Evolutionary conservation across 1,140 invertebrate genomes (phyloP).

Genomic region (Ostrea edulis): DNA sequence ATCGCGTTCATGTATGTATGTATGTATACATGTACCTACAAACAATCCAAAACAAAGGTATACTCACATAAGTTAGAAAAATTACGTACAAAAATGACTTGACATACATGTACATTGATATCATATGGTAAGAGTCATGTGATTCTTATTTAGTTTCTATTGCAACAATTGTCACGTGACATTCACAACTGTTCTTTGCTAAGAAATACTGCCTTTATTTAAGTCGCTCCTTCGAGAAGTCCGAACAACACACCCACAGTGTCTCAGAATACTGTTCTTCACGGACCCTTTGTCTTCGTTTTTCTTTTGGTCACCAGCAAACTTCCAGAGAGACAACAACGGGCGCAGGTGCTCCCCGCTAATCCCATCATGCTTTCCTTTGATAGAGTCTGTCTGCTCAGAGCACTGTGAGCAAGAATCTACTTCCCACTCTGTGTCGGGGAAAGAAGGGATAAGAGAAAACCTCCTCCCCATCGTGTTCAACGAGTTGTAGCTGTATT

Average conservation of each 20-base stretch:
- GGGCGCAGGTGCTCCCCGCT: not conserved
- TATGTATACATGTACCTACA: too few relatives aligned
- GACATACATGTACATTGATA: too few relatives aligned
- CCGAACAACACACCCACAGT: conserved; percentile 11
- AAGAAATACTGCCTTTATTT: too few relatives aligned
- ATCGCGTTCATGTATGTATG: too few relatives aligned
- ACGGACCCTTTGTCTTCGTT: not conserved
- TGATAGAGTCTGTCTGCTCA: not conserved
- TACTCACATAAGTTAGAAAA: too few relatives aligned
- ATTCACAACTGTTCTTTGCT: too few relatives aligned
- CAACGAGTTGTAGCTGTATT: not conserved
- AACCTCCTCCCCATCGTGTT: not conserved
- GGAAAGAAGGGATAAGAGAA: not conserved
- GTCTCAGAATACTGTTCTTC: not conserved
- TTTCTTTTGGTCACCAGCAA: not conserved
- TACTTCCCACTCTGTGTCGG: conserved; percentile 12
- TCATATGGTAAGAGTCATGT: too few relatives aligned
- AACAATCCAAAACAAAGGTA: too few relatives aligned
- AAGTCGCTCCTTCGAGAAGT: not conserved
- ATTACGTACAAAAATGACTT: too few relatives aligned
- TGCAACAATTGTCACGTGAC: too few relatives aligned
- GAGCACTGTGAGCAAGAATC: not conserved
- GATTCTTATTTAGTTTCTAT: too few relatives aligned
- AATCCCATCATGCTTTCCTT: conserved; percentile 5
- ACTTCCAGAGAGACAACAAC: conserved; percentile 4